phyloP scores from a whole-genome alignment of 1,140 invertebrate genomes.

The Whitmania pigra region DNA sequence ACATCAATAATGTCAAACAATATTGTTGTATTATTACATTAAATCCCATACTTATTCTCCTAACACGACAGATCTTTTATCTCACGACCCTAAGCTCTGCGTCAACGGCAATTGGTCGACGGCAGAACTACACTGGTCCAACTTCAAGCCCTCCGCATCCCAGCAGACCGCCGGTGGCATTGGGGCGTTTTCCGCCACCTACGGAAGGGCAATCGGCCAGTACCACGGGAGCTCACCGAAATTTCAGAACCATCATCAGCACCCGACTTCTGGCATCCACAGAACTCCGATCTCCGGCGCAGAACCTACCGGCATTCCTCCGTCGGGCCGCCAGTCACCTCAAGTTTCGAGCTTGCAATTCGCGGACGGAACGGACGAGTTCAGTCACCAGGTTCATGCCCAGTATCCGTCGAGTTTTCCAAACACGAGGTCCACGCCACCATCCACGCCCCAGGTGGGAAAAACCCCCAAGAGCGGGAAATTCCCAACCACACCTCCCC shows the following conservation, averaged over 20 bases:
- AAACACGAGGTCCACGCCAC: slow-evolving; percentile 42
- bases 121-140: slow-evolving; percentile 68
- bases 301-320: no score
- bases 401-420: neutral
- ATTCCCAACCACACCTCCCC: slow-evolving; percentile 65
- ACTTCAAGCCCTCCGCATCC: slow-evolving; percentile 26
- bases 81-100: slow-evolving; percentile 5
- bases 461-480: slow-evolving; percentile 45
- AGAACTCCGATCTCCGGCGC: neutral
- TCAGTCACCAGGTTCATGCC: slow-evolving; percentile 33
- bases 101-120: slow-evolving; percentile 25
- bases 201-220: slow-evolving; percentile 27
- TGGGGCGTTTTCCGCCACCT: slow-evolving; percentile 51
- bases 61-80: slow-evolving; percentile 6
- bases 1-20: neutral
- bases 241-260: slow-evolving; percentile 32
- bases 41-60: neutral
- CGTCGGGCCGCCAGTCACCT: slow-evolving; percentile 6
- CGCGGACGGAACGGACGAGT: slow-evolving; percentile 28
- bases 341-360: slow-evolving; percentile 9
- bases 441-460: slow-evolving; percentile 49
- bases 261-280: slow-evolving; percentile 27
- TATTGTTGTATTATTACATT: neutral
- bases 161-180: slow-evolving; percentile 52
- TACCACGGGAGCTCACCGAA: slow-evolving; percentile 30